Percentiles rank a stretch among this genome's conserved stretches.
Conservation (phyloP, 2,113 vertebrate species). For the Alosa alosa region DNA sequence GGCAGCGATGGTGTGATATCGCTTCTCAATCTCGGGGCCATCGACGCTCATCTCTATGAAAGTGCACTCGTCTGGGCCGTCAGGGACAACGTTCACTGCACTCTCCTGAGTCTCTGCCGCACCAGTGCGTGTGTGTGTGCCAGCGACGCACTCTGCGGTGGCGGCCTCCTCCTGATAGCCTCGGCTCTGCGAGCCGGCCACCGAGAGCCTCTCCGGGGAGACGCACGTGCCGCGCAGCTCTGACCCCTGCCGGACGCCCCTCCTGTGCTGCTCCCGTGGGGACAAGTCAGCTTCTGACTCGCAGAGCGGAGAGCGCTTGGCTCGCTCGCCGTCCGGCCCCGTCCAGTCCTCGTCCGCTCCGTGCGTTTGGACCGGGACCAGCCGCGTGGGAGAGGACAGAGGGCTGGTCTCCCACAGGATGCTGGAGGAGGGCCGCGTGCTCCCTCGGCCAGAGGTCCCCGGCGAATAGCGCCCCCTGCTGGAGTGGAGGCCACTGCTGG, state of each 20-base stretch:
- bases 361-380: conserved; percentile 34
- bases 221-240: not conserved
- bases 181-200: not conserved
- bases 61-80: conserved; percentile 21
- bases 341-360: not conserved
- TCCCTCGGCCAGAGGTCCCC: conserved; percentile 14
- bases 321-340: not conserved
- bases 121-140: not conserved
- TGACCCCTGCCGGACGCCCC: not conserved
- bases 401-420: conserved; percentile 54
- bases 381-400: conserved; percentile 48
- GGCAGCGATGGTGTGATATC: not conserved
- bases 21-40: conserved; percentile 60
- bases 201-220: not conserved
- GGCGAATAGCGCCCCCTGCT: conserved; percentile 37
- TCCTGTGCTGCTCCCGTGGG: not conserved
- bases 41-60: conserved; percentile 75
- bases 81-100: not conserved
- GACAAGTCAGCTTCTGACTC: not conserved
- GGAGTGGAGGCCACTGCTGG: conserved; percentile 40
- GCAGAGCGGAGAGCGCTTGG: not conserved
- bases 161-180: not conserved
- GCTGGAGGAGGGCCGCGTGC: conserved; percentile 49
- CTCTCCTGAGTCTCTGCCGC: conserved; percentile 3
- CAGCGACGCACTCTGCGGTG: not conserved